Evolutionary conservation across 2,797 vertebrate species (phyloP).

Genomic region (Gymnocypris eckloni): DNA sequence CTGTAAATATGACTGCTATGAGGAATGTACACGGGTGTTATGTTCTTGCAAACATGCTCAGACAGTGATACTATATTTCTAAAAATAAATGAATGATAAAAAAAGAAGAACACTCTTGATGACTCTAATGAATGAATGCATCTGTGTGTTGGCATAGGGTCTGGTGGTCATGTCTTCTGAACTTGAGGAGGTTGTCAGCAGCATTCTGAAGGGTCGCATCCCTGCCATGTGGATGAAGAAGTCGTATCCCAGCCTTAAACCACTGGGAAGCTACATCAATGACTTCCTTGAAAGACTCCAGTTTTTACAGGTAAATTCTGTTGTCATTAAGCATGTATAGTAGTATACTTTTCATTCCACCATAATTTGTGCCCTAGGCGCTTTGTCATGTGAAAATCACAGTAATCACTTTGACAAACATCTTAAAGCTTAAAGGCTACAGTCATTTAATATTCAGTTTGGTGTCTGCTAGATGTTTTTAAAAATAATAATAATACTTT

Average conservation of each 20-base stretch:
- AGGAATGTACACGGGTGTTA: neutral
- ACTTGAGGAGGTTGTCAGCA: slow-evolving; percentile 87
- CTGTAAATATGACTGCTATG: neutral
- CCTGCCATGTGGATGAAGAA: slow-evolving; percentile 89
- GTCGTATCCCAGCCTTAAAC: slow-evolving; percentile 91
- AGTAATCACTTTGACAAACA: neutral
- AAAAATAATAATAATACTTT: neutral
- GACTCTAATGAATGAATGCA: neutral
- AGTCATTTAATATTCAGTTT: neutral
- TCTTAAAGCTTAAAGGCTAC: neutral
- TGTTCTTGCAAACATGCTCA: neutral
- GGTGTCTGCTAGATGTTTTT: too few relatives aligned
- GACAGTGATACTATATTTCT: neutral
- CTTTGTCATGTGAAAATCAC: neutral
- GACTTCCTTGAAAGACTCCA: slow-evolving; percentile 86
- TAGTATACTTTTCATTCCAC: neutral
- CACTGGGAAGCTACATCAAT: slow-evolving; percentile 86
- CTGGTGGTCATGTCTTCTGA: slow-evolving; percentile 89
- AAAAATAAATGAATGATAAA: neutral
- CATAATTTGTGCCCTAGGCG: neutral
- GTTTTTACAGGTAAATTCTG: slow-evolving; percentile 83
- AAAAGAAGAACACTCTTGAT: neutral
- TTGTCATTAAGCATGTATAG: slow-evolving; percentile 3
- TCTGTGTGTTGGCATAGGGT: slow-evolving; percentile 71
- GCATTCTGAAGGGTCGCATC: slow-evolving; percentile 86